Evolutionary conservation across 2,888 invertebrate genomes (phyloP), one percentile per base, ranked within the genome.

Genomic region (Baccha elongata): DNA sequence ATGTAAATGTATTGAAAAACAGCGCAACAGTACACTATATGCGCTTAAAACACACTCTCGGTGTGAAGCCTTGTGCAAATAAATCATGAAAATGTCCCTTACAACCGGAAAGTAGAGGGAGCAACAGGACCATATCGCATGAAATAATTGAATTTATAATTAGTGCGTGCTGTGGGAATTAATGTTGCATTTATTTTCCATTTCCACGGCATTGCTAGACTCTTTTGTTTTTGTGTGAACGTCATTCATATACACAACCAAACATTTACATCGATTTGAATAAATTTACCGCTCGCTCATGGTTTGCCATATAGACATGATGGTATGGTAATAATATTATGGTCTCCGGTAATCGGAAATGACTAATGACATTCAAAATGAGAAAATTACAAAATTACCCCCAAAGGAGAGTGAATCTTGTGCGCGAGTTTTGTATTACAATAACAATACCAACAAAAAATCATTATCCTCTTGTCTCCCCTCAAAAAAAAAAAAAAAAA

Each of bases 131-230:
- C 40, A 58, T 40, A 50, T 73, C 37, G 79, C 73, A 79, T 79
- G 73, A 79, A 79, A 72, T 79, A 79, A 73, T 79, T 79, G 79
- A 79, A 79, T 79, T 72, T 79, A 79, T 79, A 79, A 79, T 79
- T 79, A 79, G 79, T 73, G 79, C 79, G 73, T 79, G 79, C 62
- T 44, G 62, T 62, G 67, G 67, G 62, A 73, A 68, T 73, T 62
- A 67, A 62, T 68, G 62, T 67, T 73, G 37, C 37, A 62, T 8
- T 7, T 23, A 60, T 29, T 79, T 46, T 65, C 29, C 29, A 64
- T 62, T 44, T 40, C 21, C 37, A 35, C 60, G 8, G 17, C 13
- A 23, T 40, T 1, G 29, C 6, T 8, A 13, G 26, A 35, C 13
- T 50, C 58, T 67, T 67, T 58, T 60, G 29, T 40, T 2, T 19